Evolutionary conservation across 2,113 vertebrate genomes (phyloP).

Genomic region (Myocastor coypus): DNA sequence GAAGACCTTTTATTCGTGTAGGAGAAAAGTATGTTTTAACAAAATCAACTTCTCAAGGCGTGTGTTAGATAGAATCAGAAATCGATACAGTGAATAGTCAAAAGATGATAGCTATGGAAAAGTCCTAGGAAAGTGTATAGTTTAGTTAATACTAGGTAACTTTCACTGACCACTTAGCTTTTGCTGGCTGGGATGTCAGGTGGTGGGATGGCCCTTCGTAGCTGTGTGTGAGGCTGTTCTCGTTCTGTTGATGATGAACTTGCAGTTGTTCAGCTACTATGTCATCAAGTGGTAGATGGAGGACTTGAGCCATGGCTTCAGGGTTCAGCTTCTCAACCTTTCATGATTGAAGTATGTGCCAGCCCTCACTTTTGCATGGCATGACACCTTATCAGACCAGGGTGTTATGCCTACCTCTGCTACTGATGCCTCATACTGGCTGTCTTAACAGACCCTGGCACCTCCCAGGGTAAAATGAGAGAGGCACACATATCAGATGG

Average conservation of each 20-base stretch:
- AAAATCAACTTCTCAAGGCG: background rate
- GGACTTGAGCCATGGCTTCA: background rate
- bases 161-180: background rate
- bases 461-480: background rate
- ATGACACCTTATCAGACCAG: background rate
- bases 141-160: background rate
- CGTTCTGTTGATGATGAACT: background rate
- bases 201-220: background rate
- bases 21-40: background rate
- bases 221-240: background rate
- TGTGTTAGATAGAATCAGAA: background rate
- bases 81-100: background rate
- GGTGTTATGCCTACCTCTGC: background rate
- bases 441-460: background rate
- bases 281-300: background rate
- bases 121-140: background rate
- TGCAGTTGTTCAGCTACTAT: background rate
- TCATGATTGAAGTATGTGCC: background rate
- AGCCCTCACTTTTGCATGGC: background rate
- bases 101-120: background rate
- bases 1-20: slow-evolving; percentile 3
- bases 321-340: background rate
- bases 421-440: background rate
- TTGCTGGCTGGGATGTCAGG: background rate
- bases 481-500: background rate